Percentiles rank a stretch among this genome's conserved stretches.
These are phyloP conservation scores for Centropristis striata DNA, from an alignment of 2,113 vertebrate genomes.

Conservation along the genomic window DNA sequence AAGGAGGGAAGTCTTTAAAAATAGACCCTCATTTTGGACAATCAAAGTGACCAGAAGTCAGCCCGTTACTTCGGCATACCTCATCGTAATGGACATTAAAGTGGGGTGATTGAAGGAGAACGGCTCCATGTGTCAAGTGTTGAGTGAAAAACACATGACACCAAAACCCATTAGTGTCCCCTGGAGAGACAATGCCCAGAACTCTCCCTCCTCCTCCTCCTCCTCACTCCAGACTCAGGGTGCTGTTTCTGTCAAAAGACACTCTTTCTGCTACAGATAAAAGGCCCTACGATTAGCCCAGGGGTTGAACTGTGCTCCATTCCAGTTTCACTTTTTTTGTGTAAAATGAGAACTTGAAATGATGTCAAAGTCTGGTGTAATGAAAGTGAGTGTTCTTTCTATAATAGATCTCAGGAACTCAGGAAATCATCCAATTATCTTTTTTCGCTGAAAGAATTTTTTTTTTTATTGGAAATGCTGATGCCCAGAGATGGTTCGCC, in stretches of 20 bases:
- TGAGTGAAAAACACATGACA: constrained; percentile 91
- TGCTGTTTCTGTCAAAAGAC: constrained; percentile 86
- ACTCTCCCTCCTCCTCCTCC: constrained; percentile 71
- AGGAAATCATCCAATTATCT: constrained; percentile 66
- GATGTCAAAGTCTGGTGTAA: constrained; percentile 82
- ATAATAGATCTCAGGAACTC: constrained; percentile 56
- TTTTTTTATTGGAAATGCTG: constrained; percentile 45
- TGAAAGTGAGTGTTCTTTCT: constrained; percentile 69
- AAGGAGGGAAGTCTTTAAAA: constrained; percentile 49
- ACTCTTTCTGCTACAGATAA: constrained; percentile 89
- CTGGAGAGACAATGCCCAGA: constrained; percentile 91
- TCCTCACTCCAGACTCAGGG: constrained; percentile 86
- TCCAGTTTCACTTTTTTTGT: constrained; percentile 82
- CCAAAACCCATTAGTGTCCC: constrained; percentile 94
- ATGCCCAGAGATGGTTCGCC: constrained; percentile 44
- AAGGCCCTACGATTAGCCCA: constrained; percentile 88
- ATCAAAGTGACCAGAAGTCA: constrained; percentile 84
- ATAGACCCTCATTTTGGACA: constrained; percentile 72
- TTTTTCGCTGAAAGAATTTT: constrained; percentile 32
- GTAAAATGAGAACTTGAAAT: constrained; percentile 86
- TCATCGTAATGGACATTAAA: constrained; percentile 91
- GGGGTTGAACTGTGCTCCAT: constrained; percentile 88
- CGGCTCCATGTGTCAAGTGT: constrained; percentile 88
- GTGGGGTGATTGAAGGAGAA: constrained; percentile 89
- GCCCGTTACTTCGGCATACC: constrained; percentile 83